These are phyloP conservation scores for Cistogaster globosa DNA, from an alignment of 2,888 invertebrate species.

Conservation along the genomic window DNA sequence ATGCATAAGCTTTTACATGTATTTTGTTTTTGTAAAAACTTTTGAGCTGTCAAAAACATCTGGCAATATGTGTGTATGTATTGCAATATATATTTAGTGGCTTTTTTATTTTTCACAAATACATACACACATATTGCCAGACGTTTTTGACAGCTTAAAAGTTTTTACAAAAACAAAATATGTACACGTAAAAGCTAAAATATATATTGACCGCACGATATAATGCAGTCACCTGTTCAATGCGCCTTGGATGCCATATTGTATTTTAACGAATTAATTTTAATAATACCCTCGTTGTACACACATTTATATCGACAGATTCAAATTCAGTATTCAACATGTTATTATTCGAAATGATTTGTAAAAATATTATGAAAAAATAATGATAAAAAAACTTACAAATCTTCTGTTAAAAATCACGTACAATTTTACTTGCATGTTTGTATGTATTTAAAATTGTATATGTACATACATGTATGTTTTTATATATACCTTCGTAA, in stretches of 20 bases:
- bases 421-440: conserved; percentile 33
- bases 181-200: too few relatives aligned
- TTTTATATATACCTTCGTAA: neutral
- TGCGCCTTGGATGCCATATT: neutral
- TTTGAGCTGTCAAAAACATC: too few relatives aligned
- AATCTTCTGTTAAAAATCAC: conserved; percentile 59
- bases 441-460: neutral
- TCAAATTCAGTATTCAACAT: neutral
- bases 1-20: too few relatives aligned
- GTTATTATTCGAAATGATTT: conserved; percentile 19
- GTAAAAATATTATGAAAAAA: neutral
- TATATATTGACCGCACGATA: too few relatives aligned
- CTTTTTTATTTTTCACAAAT: too few relatives aligned
- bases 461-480: neutral
- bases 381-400: conserved; percentile 6
- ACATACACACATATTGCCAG: too few relatives aligned
- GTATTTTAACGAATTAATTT: neutral
- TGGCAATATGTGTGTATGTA: too few relatives aligned
- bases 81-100: too few relatives aligned
- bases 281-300: neutral
- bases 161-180: too few relatives aligned
- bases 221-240: too few relatives aligned
- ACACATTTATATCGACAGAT: neutral
- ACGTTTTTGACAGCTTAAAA: too few relatives aligned
- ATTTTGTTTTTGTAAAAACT: too few relatives aligned